Percentiles rank a stretch among this genome's conserved stretches.
Evolutionary conservation across 1,140 invertebrate species (phyloP).

Genomic region (Hylyphantes graminicola): DNA sequence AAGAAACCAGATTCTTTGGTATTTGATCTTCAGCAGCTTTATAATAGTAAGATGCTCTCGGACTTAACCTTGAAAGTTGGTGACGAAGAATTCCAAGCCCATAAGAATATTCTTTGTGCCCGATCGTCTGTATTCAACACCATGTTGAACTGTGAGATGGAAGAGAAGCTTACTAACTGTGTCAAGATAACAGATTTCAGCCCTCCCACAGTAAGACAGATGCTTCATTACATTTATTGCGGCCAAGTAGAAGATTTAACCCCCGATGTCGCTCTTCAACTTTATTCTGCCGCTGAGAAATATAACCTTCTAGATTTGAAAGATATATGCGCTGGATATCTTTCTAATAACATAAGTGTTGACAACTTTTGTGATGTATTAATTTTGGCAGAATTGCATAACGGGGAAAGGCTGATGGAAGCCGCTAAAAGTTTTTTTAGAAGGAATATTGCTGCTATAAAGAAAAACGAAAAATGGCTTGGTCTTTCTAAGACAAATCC

Average conservation of each 20-base stretch:
- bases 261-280: neutral
- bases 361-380: too few species aligned
- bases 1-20: too few species aligned
- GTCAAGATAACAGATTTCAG: slow-evolving; percentile 10
- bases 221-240: neutral
- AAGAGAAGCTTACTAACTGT: slow-evolving; percentile 75
- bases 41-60: too few species aligned
- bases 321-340: neutral
- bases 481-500: too few species aligned
- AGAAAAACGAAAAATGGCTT: too few species aligned
- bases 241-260: neutral
- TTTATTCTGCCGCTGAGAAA: neutral
- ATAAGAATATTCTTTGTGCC: slow-evolving; percentile 95
- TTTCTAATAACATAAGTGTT: too few species aligned
- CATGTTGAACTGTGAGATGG: slow-evolving; percentile 99
- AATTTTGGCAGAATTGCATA: too few species aligned
- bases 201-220: neutral
- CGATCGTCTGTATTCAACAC: slow-evolving; percentile 94
- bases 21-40: too few species aligned
- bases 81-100: slow-evolving; percentile 75
- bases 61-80: neutral
- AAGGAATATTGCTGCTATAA: too few species aligned
- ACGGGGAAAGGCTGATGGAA: too few species aligned
- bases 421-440: too few species aligned
- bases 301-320: neutral